Evolutionary conservation across 1,140 invertebrate species (phyloP).

Genomic region (Scylla paramamosain): DNA sequence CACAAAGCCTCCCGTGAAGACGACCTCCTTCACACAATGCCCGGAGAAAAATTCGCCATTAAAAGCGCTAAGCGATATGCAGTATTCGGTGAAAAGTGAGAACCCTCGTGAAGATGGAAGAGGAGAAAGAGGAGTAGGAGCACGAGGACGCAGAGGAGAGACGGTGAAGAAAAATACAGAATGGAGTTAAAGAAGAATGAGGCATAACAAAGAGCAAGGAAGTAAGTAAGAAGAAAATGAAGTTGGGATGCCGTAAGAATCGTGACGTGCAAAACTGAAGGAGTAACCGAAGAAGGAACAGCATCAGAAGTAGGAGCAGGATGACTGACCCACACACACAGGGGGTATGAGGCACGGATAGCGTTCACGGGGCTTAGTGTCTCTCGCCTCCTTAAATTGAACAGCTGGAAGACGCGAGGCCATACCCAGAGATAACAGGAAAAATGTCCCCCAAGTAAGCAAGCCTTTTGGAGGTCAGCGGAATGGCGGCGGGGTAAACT

Average conservation of each 20-base stretch:
- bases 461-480: background rate
- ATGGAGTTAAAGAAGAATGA: background rate
- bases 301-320: background rate
- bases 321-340: background rate
- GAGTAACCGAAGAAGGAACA: background rate
- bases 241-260: background rate
- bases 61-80: conserved; percentile 21
- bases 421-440: background rate
- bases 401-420: background rate
- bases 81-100: conserved; percentile 13
- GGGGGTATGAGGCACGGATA: no score
- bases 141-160: background rate
- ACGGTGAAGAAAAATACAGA: background rate
- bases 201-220: background rate
- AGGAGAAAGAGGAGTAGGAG: background rate
- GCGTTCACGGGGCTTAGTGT: no score
- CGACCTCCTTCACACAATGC: conserved; percentile 10
- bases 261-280: background rate
- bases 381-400: background rate
- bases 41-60: conserved; percentile 13
- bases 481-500: background rate
- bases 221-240: background rate
- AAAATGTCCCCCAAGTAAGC: background rate
- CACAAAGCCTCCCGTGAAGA: conserved; percentile 18
- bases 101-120: background rate